Conservation (phyloP, 1,140 invertebrate genomes). For the Telenomus remus region DNA sequence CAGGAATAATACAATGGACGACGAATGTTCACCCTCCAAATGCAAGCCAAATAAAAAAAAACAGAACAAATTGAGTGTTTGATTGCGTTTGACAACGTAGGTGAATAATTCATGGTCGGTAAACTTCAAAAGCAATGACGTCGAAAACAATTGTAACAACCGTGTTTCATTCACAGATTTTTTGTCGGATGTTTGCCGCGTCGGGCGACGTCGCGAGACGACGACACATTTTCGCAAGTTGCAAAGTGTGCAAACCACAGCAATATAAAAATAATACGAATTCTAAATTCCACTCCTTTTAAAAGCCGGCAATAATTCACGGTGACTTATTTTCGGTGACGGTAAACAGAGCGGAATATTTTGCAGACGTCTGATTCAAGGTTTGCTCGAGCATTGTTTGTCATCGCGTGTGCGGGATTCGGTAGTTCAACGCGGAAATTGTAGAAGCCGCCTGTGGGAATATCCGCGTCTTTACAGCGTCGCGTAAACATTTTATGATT, state of each 20-base stretch:
- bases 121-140: no score
- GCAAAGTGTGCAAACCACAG: neutral
- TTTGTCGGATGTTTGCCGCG: neutral
- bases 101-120: no score
- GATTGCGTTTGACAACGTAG: no score
- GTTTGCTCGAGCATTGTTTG: neutral
- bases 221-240: neutral
- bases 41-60: neutral
- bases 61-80: neutral
- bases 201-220: neutral
- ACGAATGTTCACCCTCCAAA: neutral
- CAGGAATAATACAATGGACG: constrained; percentile 23
- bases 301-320: constrained; percentile 1
- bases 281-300: neutral
- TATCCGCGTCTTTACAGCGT: constrained; percentile 2
- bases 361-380: neutral
- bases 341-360: neutral
- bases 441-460: neutral
- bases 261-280: neutral
- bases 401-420: neutral
- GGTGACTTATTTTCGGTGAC: neutral
- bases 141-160: no score
- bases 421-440: neutral
- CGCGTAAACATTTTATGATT: neutral
- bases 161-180: neutral